Percentiles rank a stretch among this genome's conserved stretches.
Conservation (phyloP, 2,113 vertebrate species). For the Labeo rohita region DNA sequence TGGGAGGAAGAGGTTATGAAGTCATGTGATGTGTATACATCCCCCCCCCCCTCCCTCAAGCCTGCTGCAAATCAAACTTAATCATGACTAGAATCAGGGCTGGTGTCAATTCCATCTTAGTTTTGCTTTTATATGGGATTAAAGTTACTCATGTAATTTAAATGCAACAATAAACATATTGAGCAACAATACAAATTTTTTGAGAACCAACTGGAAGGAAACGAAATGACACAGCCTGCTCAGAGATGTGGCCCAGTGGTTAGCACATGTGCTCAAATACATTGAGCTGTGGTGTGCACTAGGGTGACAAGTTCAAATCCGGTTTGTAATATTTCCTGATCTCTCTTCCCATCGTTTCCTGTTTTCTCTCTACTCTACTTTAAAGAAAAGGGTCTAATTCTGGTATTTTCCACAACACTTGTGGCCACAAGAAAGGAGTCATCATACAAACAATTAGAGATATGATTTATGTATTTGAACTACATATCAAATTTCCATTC, state of each 20-base stretch:
- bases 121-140: not conserved
- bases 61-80: not conserved
- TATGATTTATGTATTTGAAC: not conserved
- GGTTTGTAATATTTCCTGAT: not conserved
- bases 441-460: not conserved
- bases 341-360: not conserved
- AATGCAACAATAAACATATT: not conserved
- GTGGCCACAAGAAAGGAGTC: not conserved
- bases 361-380: not conserved
- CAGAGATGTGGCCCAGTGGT: not conserved
- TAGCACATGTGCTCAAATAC: not conserved
- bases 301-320: not conserved
- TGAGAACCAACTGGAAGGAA: not conserved
- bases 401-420: not conserved
- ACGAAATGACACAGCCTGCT: not conserved
- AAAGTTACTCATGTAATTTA: not conserved
- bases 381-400: not conserved
- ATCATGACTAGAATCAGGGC: not conserved
- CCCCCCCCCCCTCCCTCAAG: not conserved
- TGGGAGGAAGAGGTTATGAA: constrained; percentile 31
- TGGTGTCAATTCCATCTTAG: constrained; percentile 3
- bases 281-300: not conserved
- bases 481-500: not conserved
- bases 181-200: not conserved
- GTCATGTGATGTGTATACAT: not conserved